Percentiles rank a stretch among this genome's conserved stretches.
phyloP scores from a whole-genome alignment of 35 echinoderm and acorn worm genomes.

The Ophiothrix spiculata region DNA sequence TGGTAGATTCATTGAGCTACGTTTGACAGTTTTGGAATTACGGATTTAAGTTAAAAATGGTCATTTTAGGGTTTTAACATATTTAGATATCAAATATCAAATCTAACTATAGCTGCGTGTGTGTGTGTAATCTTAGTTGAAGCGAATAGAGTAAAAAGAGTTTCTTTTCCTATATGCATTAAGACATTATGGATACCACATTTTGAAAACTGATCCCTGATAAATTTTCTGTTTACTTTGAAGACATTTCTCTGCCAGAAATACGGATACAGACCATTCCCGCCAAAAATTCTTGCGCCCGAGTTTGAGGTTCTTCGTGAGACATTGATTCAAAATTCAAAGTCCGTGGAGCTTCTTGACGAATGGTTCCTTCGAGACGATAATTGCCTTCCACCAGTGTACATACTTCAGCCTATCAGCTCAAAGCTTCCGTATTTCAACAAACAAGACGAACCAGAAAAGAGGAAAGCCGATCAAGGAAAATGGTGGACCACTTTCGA shows the following conservation, averaged over 20 bases:
- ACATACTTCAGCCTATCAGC: slow-evolving; percentile 64
- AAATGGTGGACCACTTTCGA: slow-evolving; percentile 46
- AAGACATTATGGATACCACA: not conserved
- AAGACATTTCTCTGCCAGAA: slow-evolving; percentile 75
- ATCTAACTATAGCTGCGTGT: not conserved
- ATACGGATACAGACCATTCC: slow-evolving; percentile 79
- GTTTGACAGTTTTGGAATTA: not conserved
- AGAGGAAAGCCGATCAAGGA: slow-evolving; percentile 18
- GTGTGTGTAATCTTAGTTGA: not conserved
- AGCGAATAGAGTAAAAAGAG: not conserved
- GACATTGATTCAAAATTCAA: slow-evolving; percentile 22
- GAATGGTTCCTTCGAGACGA: slow-evolving; percentile 62
- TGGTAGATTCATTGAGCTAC: not conserved
- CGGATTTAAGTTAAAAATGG: not conserved
- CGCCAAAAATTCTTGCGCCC: slow-evolving; percentile 47
- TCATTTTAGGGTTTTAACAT: not conserved
- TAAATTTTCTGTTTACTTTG: too few species aligned
- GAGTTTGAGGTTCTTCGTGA: slow-evolving; percentile 47
- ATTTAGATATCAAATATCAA: not conserved
- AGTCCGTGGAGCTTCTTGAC: slow-evolving; percentile 28
- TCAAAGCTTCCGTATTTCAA: slow-evolving; percentile 26
- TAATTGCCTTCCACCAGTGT: slow-evolving; percentile 57
- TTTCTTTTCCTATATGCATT: not conserved
- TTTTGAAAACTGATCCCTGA: not conserved
- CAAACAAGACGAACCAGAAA: slow-evolving; percentile 17